Conservation (phyloP, 1,140 invertebrate species). For the Drosophila athabasca region DNA sequence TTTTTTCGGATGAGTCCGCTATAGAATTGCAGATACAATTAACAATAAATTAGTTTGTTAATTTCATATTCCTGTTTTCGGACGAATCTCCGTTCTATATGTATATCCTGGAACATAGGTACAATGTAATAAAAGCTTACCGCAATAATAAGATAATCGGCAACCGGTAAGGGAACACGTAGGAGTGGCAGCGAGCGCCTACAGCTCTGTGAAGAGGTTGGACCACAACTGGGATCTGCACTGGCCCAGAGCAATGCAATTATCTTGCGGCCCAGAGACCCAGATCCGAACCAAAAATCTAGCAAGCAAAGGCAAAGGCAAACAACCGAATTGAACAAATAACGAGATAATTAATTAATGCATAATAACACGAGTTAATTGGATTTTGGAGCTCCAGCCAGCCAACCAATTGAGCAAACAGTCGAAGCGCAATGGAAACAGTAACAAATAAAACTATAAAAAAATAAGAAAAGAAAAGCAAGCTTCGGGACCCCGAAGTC, state of each 20-base stretch:
- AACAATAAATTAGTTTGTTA: too few species aligned
- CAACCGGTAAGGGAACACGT: too few species aligned
- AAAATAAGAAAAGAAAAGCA: constrained; percentile 1
- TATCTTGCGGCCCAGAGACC: constrained; percentile 10
- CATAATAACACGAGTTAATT: constrained; percentile 44
- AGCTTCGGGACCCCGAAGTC: too few species aligned
- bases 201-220: background rate
- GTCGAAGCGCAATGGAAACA: constrained; percentile 45
- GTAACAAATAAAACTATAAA: constrained; percentile 5
- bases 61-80: too few species aligned
- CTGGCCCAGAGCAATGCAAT: constrained; percentile 14
- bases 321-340: constrained; percentile 57
- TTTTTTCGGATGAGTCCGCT: too few species aligned
- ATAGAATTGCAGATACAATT: too few species aligned
- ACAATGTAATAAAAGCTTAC: too few species aligned
- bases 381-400: constrained; percentile 11
- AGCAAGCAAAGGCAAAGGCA: constrained; percentile 37
- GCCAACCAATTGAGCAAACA: constrained; percentile 30
- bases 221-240: constrained; percentile 17
- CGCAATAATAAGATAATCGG: too few species aligned
- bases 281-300: constrained; percentile 4
- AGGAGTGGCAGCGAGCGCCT: too few species aligned
- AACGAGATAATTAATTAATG: constrained; percentile 46
- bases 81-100: too few species aligned
- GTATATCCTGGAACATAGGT: too few species aligned